Evolutionary conservation across 2,888 invertebrate genomes (phyloP).

Genomic region (Eupelmus urozonus): DNA sequence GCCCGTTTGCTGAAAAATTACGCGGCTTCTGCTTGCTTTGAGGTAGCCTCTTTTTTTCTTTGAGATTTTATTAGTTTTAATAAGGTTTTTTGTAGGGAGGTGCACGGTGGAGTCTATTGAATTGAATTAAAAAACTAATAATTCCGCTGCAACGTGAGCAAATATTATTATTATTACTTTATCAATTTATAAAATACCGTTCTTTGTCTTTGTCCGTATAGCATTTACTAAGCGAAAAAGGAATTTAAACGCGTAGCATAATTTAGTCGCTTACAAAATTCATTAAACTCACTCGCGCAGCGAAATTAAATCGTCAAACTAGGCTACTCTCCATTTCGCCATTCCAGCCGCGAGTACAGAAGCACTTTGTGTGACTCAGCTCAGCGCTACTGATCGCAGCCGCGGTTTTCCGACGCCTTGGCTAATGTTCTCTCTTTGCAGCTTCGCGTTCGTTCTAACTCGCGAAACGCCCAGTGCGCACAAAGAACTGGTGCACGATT

Average conservation of each 20-base stretch:
- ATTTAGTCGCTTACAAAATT: too few species aligned
- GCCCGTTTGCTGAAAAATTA: slow-evolving; percentile 22
- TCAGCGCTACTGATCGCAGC: too few species aligned
- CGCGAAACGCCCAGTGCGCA: background rate
- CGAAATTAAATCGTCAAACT: background rate
- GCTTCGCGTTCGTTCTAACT: background rate
- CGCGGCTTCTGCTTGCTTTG: background rate
- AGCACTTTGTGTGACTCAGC: background rate
- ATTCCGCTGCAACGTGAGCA: too few species aligned
- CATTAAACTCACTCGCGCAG: background rate
- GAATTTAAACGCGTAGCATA: too few species aligned
- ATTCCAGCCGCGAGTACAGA: background rate
- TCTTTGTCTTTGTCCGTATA: too few species aligned
- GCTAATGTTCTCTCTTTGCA: background rate
- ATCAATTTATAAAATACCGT: too few species aligned
- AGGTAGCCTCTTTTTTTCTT: background rate
- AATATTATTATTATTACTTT: too few species aligned
- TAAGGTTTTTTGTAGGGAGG: background rate
- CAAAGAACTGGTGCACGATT: too few species aligned
- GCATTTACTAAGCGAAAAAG: too few species aligned
- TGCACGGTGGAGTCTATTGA: too few species aligned
- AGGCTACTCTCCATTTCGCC: background rate
- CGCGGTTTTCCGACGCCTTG: background rate
- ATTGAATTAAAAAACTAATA: too few species aligned
- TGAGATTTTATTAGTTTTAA: background rate